A percentile compares a stretch with the other conserved stretches of the same genome.
phyloP scores from a whole-genome alignment of 2,888 invertebrate species.

The Megaustenia siamemsis region DNA sequence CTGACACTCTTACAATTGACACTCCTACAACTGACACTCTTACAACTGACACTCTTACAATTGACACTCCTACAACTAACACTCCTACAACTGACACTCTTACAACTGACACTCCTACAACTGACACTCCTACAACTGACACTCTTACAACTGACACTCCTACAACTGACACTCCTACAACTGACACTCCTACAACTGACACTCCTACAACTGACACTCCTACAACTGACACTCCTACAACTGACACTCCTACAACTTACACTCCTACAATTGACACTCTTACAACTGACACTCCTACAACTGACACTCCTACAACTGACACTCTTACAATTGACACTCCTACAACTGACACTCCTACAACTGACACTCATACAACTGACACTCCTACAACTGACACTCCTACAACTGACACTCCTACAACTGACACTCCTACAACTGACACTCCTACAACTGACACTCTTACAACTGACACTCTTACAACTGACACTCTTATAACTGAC shows the following conservation, averaged over 20 bases:
- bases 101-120: background rate
- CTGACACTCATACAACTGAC: background rate
- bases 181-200: background rate
- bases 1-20: background rate
- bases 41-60: background rate
- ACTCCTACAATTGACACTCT: background rate
- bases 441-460: background rate
- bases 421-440: background rate
- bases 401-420: background rate
- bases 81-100: background rate
- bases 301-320: background rate
- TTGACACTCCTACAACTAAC: background rate
- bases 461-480: background rate
- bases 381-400: background rate
- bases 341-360: too few relatives aligned
- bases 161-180: background rate
- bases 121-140: background rate
- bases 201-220: background rate
- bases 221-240: background rate
- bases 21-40: background rate
- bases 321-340: background rate
- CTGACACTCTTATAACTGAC: background rate
- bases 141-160: background rate
- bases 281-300: background rate
- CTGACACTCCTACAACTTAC: background rate